Evolutionary conservation across 2,888 invertebrate genomes (phyloP).

Genomic region (Oasisia sp.): DNA sequence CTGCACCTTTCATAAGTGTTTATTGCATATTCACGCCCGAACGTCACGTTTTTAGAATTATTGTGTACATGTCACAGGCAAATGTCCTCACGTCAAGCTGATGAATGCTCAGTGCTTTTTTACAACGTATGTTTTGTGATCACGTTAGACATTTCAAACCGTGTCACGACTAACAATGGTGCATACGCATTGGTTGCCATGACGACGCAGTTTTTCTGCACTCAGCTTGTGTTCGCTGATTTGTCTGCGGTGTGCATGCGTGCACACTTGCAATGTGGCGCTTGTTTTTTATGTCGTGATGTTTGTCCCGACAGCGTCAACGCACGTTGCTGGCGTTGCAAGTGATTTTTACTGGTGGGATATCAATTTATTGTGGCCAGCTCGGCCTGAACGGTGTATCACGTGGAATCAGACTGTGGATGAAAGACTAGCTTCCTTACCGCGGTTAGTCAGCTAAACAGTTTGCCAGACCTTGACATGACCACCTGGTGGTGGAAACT

Average conservation of each 20-base stretch:
- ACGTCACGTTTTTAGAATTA: background rate
- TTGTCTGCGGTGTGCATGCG: background rate
- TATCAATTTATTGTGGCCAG: background rate
- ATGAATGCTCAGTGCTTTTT: background rate
- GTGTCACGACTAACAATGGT: background rate
- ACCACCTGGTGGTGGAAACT: background rate
- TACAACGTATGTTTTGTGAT: background rate
- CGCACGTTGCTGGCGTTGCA: background rate
- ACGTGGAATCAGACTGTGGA: background rate
- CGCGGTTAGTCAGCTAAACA: background rate
- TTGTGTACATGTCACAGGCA: background rate
- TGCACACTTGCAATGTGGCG: background rate
- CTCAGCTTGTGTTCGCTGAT: background rate
- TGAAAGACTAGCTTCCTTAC: background rate
- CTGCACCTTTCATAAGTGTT: background rate
- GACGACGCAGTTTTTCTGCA: background rate
- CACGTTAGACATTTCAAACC: background rate
- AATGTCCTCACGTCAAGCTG: background rate
- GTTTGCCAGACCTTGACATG: background rate
- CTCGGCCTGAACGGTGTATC: background rate
- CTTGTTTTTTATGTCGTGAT: background rate
- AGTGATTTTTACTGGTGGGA: background rate
- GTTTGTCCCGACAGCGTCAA: background rate
- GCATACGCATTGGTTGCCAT: background rate
- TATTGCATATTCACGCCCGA: background rate